phyloP scores from a whole-genome alignment of 1,140 invertebrate genomes.

The Tetranychus urticae region DNA sequence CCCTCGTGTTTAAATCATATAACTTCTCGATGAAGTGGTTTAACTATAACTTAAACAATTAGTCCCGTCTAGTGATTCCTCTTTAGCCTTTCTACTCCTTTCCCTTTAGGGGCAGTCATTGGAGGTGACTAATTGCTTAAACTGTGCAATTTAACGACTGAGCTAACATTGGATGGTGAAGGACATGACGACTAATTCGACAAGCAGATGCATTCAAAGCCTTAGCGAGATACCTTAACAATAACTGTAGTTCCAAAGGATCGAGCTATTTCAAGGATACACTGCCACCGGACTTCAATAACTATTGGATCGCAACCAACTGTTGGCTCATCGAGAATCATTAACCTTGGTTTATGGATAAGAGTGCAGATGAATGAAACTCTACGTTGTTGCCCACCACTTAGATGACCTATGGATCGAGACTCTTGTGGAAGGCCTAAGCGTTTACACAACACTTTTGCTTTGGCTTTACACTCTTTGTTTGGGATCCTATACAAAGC shows the following conservation, averaged over 20 bases:
- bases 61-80: too few relatives aligned
- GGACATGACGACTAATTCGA: too few relatives aligned
- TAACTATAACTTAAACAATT: too few relatives aligned
- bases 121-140: too few relatives aligned
- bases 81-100: too few relatives aligned
- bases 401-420: not conserved
- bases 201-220: too few relatives aligned
- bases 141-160: too few relatives aligned
- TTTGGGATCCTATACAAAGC: conserved; percentile 34
- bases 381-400: conserved; percentile 71
- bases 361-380: conserved; percentile 76
- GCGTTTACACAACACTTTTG: conserved; percentile 38
- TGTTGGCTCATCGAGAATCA: conserved; percentile 48
- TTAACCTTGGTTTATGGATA: conserved; percentile 68
- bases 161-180: too few relatives aligned
- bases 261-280: not conserved
- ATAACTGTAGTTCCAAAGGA: not conserved
- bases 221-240: not conserved
- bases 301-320: conserved; percentile 22
- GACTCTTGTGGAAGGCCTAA: not conserved
- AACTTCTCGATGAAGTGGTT: too few relatives aligned
- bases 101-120: too few relatives aligned
- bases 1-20: too few relatives aligned
- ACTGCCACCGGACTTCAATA: not conserved
- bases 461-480: conserved; percentile 20